Conservation (phyloP, 2,113 vertebrate genomes). For the Phyllostomus hastatus region DNA sequence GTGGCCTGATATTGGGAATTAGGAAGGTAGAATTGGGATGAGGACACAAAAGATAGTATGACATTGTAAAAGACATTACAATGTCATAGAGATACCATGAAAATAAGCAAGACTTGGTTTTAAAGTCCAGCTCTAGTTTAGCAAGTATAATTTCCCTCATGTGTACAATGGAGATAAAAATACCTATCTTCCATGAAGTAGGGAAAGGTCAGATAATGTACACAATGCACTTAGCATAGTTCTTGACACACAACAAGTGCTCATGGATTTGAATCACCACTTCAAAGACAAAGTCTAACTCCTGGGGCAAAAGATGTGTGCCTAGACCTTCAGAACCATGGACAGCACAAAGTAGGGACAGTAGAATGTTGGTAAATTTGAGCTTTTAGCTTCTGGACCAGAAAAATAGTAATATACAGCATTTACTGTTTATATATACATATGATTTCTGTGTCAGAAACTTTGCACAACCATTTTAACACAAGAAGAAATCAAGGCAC, state of each 20-base stretch:
- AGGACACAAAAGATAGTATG: neutral
- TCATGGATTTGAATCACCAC: neutral
- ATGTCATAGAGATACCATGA: neutral
- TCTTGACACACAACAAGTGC: neutral
- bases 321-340: neutral
- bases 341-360: rapidly evolving
- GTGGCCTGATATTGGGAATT: neutral
- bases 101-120: neutral
- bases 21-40: neutral
- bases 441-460: neutral
- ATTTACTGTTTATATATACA: neutral
- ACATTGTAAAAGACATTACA: neutral
- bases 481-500: neutral
- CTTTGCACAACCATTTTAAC: neutral
- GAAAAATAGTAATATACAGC: neutral
- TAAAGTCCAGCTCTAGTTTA: neutral
- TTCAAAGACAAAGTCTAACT: neutral
- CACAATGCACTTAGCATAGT: neutral
- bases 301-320: rapidly evolving
- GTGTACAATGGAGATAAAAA: neutral
- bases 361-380: neutral
- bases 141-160: neutral
- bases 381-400: neutral
- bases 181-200: neutral
- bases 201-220: neutral